Percentiles rank a stretch among this genome's conserved stretches.
These are phyloP conservation scores for Hoplodrina ambigua DNA, from an alignment of 2,888 invertebrate genomes.

Conservation along the genomic window DNA sequence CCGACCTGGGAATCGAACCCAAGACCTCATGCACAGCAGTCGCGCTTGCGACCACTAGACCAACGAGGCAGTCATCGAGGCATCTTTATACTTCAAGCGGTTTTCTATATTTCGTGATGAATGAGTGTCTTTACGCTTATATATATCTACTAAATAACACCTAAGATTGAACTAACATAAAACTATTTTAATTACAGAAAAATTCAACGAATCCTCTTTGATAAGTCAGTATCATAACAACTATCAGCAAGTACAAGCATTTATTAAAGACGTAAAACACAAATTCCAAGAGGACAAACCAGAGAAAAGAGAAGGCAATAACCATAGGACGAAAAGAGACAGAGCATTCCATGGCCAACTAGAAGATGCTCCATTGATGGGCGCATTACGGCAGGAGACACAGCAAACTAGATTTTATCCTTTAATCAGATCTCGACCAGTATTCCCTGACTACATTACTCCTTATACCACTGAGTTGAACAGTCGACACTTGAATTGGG, in stretches of 20 bases:
- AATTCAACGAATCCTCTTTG: constrained; percentile 24
- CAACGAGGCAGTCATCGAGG: no score
- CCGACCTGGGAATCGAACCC: no score
- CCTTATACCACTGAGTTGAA: background rate
- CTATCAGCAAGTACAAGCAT: constrained; percentile 1
- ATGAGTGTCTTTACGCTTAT: no score
- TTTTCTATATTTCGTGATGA: no score
- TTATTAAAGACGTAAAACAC: constrained; percentile 2
- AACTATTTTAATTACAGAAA: constrained; percentile 9
- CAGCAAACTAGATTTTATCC: no score
- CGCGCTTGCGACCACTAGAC: no score
- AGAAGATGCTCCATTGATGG: background rate
- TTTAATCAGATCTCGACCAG: background rate
- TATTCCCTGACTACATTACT: background rate
- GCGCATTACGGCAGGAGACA: background rate
- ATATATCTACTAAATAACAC: no score
- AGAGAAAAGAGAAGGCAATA: background rate
- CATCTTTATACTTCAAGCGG: no score
- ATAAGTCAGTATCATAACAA: constrained; percentile 16
- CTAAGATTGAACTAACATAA: no score
- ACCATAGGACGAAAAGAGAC: background rate
- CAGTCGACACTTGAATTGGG: no score
- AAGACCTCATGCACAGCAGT: no score
- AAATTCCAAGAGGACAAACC: background rate
- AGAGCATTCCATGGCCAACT: fast-evolving